Evolutionary conservation across 2,797 vertebrate species (phyloP), one percentile per base, ranked within the genome.

Genomic region (Hafferia zeledoni): DNA sequence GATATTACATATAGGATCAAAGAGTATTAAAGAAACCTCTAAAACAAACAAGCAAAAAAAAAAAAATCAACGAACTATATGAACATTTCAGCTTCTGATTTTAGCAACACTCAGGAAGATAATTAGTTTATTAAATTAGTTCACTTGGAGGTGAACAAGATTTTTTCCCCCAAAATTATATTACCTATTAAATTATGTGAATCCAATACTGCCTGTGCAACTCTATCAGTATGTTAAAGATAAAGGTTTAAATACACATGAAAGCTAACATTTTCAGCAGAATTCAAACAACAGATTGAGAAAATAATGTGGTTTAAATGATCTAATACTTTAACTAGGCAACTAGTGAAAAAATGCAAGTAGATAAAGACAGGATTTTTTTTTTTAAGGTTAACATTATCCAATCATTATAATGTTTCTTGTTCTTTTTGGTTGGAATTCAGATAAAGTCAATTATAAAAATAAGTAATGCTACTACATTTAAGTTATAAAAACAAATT

Each of bases 391-490:
- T 89, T 92, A 93, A 94, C 65, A 78, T 70, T 89, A 88, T 64
- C 89, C 95, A 96, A 94, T 92, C 53, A 39, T 93, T 95, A 92
- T 92, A 96, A 69, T 37, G 96, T 95, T 97, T 98, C 83, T 95
- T 96, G 72, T 88, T 97, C 83, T 90, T 97, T 97, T 97, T 95
- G n/a, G 85, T 95, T 96, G 82, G 96, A 96, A 90, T 94, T 91
- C 83, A 96, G 97, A 97, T 97, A 97, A 97, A 95, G 87, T 82
- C 97, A 97, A 97, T 97, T 97, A 95, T 80, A 92, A 92, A 96
- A 95, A 94, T 74, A 87, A 93, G 56, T 72, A 83, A 85, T 77
- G 46, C 65, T 93, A 20, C 80, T 90, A 81, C 68, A 87, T 95
- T 96, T 94, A 95, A 95, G 90, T 83, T n/a, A 70, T 90, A 91